These are phyloP conservation scores for Phyllotreta striolata DNA, from an alignment of 2,888 invertebrate genomes.

Conservation along the genomic window DNA sequence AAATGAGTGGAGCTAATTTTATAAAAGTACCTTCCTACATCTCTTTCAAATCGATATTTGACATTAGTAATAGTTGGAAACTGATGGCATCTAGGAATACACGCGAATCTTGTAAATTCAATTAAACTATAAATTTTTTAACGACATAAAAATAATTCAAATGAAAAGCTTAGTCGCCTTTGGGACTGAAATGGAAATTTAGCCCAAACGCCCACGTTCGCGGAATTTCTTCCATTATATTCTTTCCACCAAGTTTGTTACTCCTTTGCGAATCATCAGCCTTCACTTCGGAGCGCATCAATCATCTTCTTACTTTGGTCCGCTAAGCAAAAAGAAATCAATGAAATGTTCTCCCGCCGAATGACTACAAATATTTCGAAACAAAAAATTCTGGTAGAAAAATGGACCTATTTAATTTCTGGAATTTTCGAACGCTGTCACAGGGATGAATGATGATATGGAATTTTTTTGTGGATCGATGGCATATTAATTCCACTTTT, in stretches of 20 bases:
- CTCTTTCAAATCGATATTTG: too few species aligned
- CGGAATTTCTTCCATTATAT: conserved; percentile 16
- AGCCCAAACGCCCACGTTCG: conserved; percentile 8
- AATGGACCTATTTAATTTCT: conserved; percentile 9
- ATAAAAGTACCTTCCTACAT: too few species aligned
- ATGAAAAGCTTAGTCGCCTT: neutral
- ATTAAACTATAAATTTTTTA: too few species aligned
- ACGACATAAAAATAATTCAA: too few species aligned
- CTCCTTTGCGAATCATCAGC: conserved; percentile 18
- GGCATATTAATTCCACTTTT: conserved; percentile 4
- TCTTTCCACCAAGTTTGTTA: conserved; percentile 11
- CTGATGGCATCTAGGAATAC: too few species aligned
- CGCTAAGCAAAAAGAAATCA: conserved; percentile 19
- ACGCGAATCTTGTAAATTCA: too few species aligned
- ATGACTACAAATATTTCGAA: conserved; percentile 14
- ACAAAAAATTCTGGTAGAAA: conserved; percentile 14
- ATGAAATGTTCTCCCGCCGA: conserved; percentile 9
- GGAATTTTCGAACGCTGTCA: conserved; percentile 9
- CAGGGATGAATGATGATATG: conserved; percentile 2
- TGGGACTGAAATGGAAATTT: conserved; percentile 10
- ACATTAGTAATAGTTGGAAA: too few species aligned
- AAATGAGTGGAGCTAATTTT: neutral
- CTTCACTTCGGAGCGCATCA: conserved; percentile 23
- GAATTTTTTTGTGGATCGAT: neutral
- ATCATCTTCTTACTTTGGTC: conserved; percentile 24